These are phyloP conservation scores for Nebria salina DNA, from an alignment of 2,888 invertebrate genomes.

Conservation along the genomic window DNA sequence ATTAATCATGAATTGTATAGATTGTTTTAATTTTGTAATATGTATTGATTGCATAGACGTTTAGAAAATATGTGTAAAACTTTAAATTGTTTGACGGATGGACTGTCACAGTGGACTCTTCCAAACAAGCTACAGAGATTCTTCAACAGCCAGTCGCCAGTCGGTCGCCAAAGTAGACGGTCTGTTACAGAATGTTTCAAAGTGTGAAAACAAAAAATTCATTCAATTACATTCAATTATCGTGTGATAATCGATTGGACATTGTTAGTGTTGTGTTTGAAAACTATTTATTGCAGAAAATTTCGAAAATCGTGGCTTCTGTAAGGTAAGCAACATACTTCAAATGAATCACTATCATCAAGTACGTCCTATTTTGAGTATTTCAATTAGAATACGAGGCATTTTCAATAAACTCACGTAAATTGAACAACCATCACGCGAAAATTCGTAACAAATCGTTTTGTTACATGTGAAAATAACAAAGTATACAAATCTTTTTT, in stretches of 20 bases:
- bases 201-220: conserved; percentile 52
- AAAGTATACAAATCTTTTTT: conserved; percentile 45
- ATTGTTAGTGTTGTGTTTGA: conserved; percentile 55
- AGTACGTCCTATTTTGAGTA: conserved; percentile 29
- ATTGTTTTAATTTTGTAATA: neutral
- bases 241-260: conserved; percentile 54
- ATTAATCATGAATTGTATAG: neutral
- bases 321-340: conserved; percentile 63
- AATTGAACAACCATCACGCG: neutral
- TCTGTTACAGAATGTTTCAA: conserved; percentile 64
- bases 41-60: neutral
- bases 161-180: conserved; percentile 62
- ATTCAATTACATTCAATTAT: conserved; percentile 44
- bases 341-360: conserved; percentile 47
- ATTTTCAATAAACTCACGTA: neutral
- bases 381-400: conserved; percentile 6
- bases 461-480: conserved; percentile 38
- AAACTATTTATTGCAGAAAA: conserved; percentile 53
- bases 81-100: conserved; percentile 46
- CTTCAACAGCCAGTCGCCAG: conserved; percentile 62
- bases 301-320: conserved; percentile 57
- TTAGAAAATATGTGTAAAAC: conserved; percentile 34
- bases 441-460: conserved; percentile 10
- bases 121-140: conserved; percentile 64
- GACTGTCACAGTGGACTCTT: conserved; percentile 57